These are phyloP conservation scores for Oceanites oceanicus DNA, from an alignment of 2,113 vertebrate species.

Conservation along the genomic window DNA sequence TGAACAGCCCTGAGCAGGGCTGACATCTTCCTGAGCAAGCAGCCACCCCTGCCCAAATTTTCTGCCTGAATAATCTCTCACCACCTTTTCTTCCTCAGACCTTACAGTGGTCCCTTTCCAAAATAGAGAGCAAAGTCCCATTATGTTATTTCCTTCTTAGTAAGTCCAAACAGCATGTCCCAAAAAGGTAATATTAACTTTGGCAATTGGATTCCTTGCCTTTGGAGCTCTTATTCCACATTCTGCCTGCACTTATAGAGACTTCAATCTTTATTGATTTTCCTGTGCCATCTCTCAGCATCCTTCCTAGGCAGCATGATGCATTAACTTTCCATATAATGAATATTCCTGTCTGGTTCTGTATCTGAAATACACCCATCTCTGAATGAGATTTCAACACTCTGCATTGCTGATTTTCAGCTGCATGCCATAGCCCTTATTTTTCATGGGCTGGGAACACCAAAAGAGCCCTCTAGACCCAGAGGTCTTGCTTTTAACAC, in stretches of 20 bases:
- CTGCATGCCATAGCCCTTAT: not conserved
- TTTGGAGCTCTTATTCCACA: slow-evolving; percentile 18
- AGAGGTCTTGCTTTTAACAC: slow-evolving; percentile 21
- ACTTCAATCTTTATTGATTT: slow-evolving; percentile 47
- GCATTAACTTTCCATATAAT: slow-evolving; percentile 47
- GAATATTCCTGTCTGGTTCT: slow-evolving; percentile 42
- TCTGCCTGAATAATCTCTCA: not conserved
- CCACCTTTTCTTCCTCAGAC: not conserved
- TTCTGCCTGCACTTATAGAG: not conserved
- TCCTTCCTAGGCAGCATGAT: slow-evolving; percentile 30
- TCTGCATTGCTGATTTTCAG: slow-evolving; percentile 34
- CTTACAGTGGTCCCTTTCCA: not conserved
- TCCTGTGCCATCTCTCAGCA: not conserved
- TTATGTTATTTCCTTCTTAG: not conserved
- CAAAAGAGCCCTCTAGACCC: not conserved
- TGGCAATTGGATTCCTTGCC: not conserved
- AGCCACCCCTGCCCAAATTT: not conserved
- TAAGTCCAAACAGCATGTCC: not conserved
- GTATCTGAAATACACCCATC: not conserved
- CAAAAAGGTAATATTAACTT: not conserved
- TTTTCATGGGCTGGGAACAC: not conserved
- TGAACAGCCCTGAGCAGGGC: not conserved
- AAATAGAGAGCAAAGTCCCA: not conserved
- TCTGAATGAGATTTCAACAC: slow-evolving; percentile 4
- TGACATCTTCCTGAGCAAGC: not conserved